Conservation (phyloP, 2,888 invertebrate genomes). For the Temnothorax unifasciatus region DNA sequence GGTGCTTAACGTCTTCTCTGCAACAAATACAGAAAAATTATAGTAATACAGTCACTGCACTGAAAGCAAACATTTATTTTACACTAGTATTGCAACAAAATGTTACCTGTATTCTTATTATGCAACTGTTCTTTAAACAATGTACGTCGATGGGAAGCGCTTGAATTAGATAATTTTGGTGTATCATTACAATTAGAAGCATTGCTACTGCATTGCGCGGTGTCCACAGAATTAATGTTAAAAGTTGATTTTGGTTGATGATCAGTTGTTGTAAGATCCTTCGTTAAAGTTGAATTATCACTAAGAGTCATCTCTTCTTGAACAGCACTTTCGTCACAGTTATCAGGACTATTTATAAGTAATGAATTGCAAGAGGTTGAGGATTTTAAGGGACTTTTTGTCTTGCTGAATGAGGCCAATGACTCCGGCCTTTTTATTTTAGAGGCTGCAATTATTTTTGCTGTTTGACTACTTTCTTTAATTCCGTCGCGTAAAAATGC, state of each 20-base stretch:
- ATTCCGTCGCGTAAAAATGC: neutral
- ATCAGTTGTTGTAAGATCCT: neutral
- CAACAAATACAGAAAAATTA: neutral
- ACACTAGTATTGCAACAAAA: neutral
- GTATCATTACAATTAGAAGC: neutral
- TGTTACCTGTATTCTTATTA: slow-evolving; percentile 3
- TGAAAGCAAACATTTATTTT: neutral
- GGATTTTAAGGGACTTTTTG: neutral
- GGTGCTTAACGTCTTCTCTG: neutral
- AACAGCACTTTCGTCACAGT: neutral
- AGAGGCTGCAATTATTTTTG: neutral
- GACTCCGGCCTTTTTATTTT: neutral
- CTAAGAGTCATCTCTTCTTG: neutral
- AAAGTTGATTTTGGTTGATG: neutral
- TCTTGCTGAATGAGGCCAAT: neutral
- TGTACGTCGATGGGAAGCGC: neutral
- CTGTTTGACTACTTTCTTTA: neutral
- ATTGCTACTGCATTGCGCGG: neutral
- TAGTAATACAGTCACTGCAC: neutral
- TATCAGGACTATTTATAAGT: neutral
- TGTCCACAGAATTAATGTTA: neutral
- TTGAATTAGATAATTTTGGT: neutral
- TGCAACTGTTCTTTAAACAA: neutral
- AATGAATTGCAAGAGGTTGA: neutral
- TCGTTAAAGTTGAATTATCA: neutral